Evolutionary conservation across 1,140 invertebrate species (phyloP).

Genomic region (Drosophila kikkawai): DNA sequence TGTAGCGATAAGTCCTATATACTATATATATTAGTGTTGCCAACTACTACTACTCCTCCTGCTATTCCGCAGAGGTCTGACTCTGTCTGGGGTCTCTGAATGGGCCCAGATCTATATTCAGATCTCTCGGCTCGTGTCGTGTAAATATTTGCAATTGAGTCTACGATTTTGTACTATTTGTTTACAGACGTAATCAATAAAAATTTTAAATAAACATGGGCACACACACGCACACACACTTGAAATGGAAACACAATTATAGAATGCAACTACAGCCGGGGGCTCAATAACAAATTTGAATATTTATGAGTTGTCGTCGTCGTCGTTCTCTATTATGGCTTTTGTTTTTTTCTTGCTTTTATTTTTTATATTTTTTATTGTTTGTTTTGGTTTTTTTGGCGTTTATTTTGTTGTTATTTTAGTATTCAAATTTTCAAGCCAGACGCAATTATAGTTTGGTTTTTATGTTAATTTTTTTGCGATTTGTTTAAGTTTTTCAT

Average conservation of each 20-base stretch:
- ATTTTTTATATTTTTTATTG: slow-evolving; percentile 10
- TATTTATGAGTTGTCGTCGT: slow-evolving; percentile 73
- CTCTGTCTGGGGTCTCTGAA: slow-evolving; percentile 26
- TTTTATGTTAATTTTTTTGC: slow-evolving; percentile 32
- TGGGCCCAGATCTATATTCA: slow-evolving; percentile 38
- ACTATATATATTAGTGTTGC: slow-evolving; percentile 5
- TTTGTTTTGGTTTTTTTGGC: slow-evolving; percentile 41
- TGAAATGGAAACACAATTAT: slow-evolving; percentile 53
- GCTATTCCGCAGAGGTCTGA: neutral
- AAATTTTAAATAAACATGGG: slow-evolving; percentile 31
- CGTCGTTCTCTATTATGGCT: slow-evolving; percentile 44
- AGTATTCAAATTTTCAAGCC: slow-evolving; percentile 46
- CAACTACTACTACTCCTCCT: neutral
- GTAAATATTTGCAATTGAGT: slow-evolving; percentile 77
- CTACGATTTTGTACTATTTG: slow-evolving; percentile 81
- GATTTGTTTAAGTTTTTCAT: slow-evolving; percentile 27
- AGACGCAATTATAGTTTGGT: slow-evolving; percentile 59
- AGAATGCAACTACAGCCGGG: slow-evolving; percentile 58
- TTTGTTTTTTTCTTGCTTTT: slow-evolving; percentile 25
- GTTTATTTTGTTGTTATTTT: slow-evolving; percentile 50
- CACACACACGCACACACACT: slow-evolving; percentile 7
- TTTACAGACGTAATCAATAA: slow-evolving; percentile 79
- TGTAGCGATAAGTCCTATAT: slow-evolving; percentile 38
- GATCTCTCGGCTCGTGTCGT: slow-evolving; percentile 46
- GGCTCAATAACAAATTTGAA: slow-evolving; percentile 59